phyloP scores from a whole-genome alignment of 2,888 invertebrate species.

The Oscheius onirici region DNA sequence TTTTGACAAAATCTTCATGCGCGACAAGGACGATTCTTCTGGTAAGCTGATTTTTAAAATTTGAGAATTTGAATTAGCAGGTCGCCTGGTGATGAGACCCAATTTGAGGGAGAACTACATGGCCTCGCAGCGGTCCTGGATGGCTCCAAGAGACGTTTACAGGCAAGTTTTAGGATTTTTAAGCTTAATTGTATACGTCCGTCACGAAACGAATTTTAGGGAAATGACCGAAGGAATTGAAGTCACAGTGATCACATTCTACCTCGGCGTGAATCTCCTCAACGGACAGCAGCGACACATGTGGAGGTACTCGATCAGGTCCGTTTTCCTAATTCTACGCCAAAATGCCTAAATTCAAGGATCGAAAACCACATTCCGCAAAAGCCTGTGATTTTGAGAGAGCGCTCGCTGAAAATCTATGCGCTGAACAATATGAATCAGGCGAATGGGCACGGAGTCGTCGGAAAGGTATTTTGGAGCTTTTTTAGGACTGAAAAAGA shows the following conservation, averaged over 20 bases:
- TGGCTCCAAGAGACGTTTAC: conserved; percentile 57
- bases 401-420: conserved; percentile 55
- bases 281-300: conserved; percentile 67
- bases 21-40: conserved; percentile 20
- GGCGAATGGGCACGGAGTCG: conserved; percentile 57
- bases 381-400: conserved; percentile 51
- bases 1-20: conserved; percentile 75
- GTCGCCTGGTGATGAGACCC: conserved; percentile 42
- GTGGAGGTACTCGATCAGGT: conserved; percentile 96
- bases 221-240: conserved; percentile 95
- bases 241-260: conserved; percentile 93
- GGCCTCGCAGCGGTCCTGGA: conserved; percentile 51
- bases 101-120: conserved; percentile 52
- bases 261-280: conserved; percentile 83
- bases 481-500: background rate
- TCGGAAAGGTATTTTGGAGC: conserved; percentile 42
- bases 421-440: conserved; percentile 64
- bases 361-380: conserved; percentile 50
- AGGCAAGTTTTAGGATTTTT: conserved; percentile 5
- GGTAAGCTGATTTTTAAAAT: background rate
- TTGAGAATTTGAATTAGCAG: conserved; percentile 6
- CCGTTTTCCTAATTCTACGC: background rate
- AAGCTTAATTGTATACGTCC: no score
- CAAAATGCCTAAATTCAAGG: conserved; percentile 14
- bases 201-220: no score